These are phyloP conservation scores for Aquatica leii DNA, from an alignment of 2,888 invertebrate genomes.

Conservation along the genomic window DNA sequence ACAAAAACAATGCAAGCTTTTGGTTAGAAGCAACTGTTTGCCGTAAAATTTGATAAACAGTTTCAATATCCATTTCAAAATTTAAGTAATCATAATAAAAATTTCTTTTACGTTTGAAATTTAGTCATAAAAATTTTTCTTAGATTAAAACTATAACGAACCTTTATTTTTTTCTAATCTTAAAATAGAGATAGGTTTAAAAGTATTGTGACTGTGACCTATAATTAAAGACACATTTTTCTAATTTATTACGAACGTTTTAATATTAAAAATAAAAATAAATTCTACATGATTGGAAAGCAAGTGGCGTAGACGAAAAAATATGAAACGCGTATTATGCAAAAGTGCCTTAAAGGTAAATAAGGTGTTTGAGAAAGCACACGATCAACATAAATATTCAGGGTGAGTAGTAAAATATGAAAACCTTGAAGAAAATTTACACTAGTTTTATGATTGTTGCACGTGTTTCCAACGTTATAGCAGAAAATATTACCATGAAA, in stretches of 20 bases:
- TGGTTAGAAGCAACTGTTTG: neutral
- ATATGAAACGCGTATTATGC: no score
- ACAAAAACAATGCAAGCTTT: neutral
- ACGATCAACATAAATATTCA: slow-evolving; percentile 51
- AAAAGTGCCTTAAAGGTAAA: no score
- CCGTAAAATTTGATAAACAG: slow-evolving; percentile 40
- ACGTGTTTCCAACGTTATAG: slow-evolving; percentile 48
- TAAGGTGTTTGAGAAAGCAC: slow-evolving; percentile 21
- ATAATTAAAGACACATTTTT: no score
- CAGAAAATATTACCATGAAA: slow-evolving; percentile 42
- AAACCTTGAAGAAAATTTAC: slow-evolving; percentile 51
- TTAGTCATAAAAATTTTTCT: slow-evolving; percentile 47
- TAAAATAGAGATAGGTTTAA: no score
- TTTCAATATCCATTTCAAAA: slow-evolving; percentile 49
- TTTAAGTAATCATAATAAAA: slow-evolving; percentile 53
- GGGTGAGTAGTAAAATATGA: slow-evolving; percentile 51
- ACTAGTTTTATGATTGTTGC: slow-evolving; percentile 51
- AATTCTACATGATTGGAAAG: no score
- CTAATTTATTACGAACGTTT: no score
- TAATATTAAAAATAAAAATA: no score
- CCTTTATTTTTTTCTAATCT: slow-evolving; percentile 4
- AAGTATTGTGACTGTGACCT: no score
- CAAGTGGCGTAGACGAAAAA: no score
- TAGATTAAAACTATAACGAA: slow-evolving; percentile 21
- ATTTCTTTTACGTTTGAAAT: slow-evolving; percentile 50